These are phyloP conservation scores for Megaptera novaeangliae DNA, from an alignment of 2,113 vertebrate genomes.

Conservation along the genomic window DNA sequence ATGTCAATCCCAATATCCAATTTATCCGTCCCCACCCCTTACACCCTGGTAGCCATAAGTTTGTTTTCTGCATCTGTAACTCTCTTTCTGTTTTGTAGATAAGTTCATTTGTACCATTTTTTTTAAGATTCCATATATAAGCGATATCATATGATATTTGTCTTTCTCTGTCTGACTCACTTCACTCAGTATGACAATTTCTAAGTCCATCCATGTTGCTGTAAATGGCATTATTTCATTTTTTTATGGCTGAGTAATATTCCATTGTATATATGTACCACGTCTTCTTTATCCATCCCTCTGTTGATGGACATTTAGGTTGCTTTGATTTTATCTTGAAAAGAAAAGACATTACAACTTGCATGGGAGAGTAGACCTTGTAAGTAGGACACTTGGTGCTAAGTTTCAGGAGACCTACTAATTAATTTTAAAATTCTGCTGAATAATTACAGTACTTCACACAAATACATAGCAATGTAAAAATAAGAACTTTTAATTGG, in stretches of 20 bases:
- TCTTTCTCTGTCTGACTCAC: neutral
- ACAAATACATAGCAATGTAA: neutral
- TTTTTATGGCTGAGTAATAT: neutral
- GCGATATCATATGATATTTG: neutral
- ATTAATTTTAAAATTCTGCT: neutral
- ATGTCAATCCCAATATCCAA: neutral
- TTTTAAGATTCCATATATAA: neutral
- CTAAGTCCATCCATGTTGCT: neutral
- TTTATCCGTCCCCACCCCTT: neutral
- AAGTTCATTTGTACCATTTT: neutral
- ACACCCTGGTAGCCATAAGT: neutral
- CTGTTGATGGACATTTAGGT: neutral
- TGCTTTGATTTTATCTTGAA: conserved; percentile 61
- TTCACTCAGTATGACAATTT: neutral
- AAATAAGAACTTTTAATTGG: neutral
- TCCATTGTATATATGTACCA: neutral
- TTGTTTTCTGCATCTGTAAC: neutral
- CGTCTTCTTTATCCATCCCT: neutral
- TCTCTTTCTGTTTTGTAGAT: neutral
- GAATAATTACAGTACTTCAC: neutral
- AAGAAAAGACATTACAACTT: conserved; percentile 58
- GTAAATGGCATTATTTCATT: neutral
- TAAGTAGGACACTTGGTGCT: conserved; percentile 47
- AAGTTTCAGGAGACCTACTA: conserved; percentile 16
- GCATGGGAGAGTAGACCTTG: conserved; percentile 39